phyloP scores from a whole-genome alignment of 1,140 invertebrate species.

The Brachystomella parvula region DNA sequence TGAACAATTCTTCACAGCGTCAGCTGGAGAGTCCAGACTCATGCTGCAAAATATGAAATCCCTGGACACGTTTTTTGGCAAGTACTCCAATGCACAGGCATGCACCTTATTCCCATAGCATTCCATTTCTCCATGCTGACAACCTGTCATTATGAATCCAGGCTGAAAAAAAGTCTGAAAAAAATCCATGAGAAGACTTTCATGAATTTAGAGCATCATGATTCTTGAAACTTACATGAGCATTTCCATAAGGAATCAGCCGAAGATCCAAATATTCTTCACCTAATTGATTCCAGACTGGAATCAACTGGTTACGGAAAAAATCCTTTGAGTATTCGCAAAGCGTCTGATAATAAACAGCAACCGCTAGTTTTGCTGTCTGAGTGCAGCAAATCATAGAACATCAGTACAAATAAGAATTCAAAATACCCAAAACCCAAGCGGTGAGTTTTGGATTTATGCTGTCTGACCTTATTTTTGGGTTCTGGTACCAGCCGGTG shows the following conservation, averaged over 20 bases:
- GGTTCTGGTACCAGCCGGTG: no score
- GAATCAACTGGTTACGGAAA: background rate
- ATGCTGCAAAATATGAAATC: background rate
- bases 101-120: background rate
- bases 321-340: background rate
- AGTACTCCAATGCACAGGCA: background rate
- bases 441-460: no score
- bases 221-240: no score
- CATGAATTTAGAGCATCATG: no score
- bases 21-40: background rate
- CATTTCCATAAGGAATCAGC: background rate
- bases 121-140: background rate
- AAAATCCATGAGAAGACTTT: background rate
- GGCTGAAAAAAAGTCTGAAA: constrained; percentile 1
- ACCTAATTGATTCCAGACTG: background rate
- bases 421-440: no score
- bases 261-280: background rate
- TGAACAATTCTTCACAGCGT: background rate
- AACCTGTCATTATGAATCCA: background rate
- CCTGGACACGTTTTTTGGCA: background rate
- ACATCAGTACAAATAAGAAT: no score
- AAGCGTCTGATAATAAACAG: background rate
- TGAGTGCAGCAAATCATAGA: no score
- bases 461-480: no score
- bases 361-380: background rate